Percentiles rank a stretch among this genome's conserved stretches.
Conservation (phyloP, 2,113 vertebrate genomes). For the Cisticola juncidis region DNA sequence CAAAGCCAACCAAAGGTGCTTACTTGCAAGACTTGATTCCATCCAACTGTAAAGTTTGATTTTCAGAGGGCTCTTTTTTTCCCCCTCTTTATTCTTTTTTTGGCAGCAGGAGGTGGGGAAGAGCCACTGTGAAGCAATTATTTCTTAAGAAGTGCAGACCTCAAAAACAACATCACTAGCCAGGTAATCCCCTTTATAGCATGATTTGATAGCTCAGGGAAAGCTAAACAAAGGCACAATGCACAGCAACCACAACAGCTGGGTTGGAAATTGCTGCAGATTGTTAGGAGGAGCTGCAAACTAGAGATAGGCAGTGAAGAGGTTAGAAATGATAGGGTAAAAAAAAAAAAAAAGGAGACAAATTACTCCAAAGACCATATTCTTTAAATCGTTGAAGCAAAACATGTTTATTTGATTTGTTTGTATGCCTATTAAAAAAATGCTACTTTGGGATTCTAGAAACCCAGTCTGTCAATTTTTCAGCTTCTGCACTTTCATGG, state of each 20-base stretch:
- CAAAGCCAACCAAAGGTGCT: neutral
- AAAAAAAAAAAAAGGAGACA: constrained; percentile 31
- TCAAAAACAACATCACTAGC: constrained; percentile 44
- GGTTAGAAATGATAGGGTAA: constrained; percentile 76
- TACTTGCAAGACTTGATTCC: neutral
- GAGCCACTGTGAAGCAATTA: constrained; percentile 5
- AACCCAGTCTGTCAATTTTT: constrained; percentile 84
- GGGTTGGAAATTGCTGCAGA: constrained; percentile 72
- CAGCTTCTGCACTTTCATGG: constrained; percentile 83
- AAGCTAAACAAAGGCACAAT: constrained; percentile 65
- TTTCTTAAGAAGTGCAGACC: constrained; percentile 44
- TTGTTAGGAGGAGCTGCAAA: constrained; percentile 74
- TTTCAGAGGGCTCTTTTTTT: neutral
- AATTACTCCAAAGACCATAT: constrained; percentile 81
- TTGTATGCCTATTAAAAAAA: constrained; percentile 84
- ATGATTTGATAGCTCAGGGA: constrained; percentile 57
- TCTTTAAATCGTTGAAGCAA: constrained; percentile 83
- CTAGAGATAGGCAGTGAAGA: constrained; percentile 74
- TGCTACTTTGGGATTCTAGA: constrained; percentile 83
- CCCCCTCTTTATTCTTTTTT: neutral
- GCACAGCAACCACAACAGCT: constrained; percentile 65
- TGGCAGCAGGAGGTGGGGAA: neutral
- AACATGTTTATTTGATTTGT: constrained; percentile 88
- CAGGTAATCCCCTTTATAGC: constrained; percentile 74
- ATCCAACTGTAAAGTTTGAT: neutral